These are phyloP conservation scores for Ceraclea dissimilis DNA, from an alignment of 2,888 invertebrate genomes.

Conservation along the genomic window DNA sequence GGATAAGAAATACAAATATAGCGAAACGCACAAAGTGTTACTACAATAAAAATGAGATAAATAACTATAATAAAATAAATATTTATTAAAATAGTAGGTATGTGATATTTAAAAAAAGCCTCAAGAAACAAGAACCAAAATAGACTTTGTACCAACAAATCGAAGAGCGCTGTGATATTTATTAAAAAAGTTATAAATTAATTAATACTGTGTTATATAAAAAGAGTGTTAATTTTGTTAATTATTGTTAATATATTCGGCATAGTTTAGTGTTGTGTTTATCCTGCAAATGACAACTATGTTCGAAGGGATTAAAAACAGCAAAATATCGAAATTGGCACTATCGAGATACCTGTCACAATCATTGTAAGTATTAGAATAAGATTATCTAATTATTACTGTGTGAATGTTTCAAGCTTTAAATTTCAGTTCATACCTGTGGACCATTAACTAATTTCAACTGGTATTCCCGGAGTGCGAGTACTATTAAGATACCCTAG, in stretches of 20 bases:
- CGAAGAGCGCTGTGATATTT: constrained; percentile 19
- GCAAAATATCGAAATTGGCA: constrained; percentile 66
- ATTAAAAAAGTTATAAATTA: not conserved
- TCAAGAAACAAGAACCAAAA: constrained; percentile 9
- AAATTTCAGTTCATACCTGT: too few species aligned
- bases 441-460: too few species aligned
- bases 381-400: too few species aligned
- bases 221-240: not conserved
- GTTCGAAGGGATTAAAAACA: constrained; percentile 68
- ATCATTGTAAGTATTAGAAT: constrained; percentile 61
- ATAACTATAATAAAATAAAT: too few species aligned
- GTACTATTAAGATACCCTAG: too few species aligned
- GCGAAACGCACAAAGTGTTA: too few species aligned
- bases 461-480: too few species aligned
- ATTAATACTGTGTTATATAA: not conserved
- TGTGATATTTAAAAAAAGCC: constrained; percentile 13
- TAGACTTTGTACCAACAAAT: constrained; percentile 5
- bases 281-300: constrained; percentile 45
- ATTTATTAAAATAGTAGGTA: too few species aligned
- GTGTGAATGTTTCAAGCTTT: too few species aligned
- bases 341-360: constrained; percentile 69
- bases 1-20: too few species aligned
- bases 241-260: not conserved
- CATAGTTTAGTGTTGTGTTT: not conserved
- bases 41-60: too few species aligned